Base-by-base conservation (phyloP, 2,113 vertebrate genomes). In the Callionymus lyra region DNA sequence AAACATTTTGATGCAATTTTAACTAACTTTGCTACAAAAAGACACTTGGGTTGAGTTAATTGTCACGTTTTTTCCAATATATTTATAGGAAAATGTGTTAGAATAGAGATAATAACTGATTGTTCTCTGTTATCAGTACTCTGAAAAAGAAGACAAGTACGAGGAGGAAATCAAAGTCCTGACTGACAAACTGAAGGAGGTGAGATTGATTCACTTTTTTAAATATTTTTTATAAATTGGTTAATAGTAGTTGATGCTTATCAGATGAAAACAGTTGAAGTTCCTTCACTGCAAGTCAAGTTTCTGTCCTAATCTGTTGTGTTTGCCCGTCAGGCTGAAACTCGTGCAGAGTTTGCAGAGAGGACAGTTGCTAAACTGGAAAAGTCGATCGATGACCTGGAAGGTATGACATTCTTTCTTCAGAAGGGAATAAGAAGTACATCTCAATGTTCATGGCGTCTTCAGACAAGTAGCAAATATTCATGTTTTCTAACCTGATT, bases 111-210 rank as follows among this genome's bases (percentile, higher is more conserved):
- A n/a, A 27, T 27, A 8, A 27, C 8, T 27, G 4, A 27, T 4
- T 31, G 12, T 44, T 68, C 49, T 77, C 16, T 72, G 52, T 62
- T 35, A 41, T 67, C 80, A 99, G 95, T 99, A 99, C 78, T 99
- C 95, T 1, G 94, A 97, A 85, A 99, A 99, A 78, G 95, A 99
- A 66, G 95, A 99, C 77, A 99, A 98, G 77, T 99, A 97, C 0
- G 95, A 99, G 77, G 95, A 98, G 75, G 95, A 99, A 80, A 98
- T 99, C 73, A 99, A 98, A 85, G 85, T 96, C 62, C 85, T 99
- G 50, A 90, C 88, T 15, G 95, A 99, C 85, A 99, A 96, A 76
- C 90, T 99, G 54, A 99, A 99, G 81, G 95, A 98, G 88, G 95
- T 98, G 66, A 61, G 77, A 27, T 32, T 27, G 16, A n/a, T 15